Base-by-base conservation (phyloP, 2,888 invertebrate species). In the Drosophila tripunctata region DNA sequence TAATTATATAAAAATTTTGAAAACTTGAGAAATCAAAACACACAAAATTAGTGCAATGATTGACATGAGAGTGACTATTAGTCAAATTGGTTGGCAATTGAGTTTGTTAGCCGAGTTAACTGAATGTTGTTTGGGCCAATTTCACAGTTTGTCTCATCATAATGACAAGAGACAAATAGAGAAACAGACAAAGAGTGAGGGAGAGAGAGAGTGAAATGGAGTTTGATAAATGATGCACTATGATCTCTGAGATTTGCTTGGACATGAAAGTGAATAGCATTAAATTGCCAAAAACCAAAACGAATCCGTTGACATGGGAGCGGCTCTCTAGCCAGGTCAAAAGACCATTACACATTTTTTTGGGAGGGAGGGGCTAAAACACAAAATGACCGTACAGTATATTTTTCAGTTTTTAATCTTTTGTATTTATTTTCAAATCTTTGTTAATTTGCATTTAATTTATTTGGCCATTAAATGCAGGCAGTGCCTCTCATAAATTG, bases 391-490 rank as follows among this genome's bases (percentile, higher is more conserved):
- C 4, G 3, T 1, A 41, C 2, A 19, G 4, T 12, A 19, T 30
- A 15, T 30, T 14, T 36, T 35, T 24, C 2, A 15, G 7, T 57
- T 24, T 30, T 31, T 22, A 6, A 40, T 43, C 17, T 19, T 12
- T 44, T 38, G 48, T 33, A 31, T 61, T 67, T 38, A 41, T 24
- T 14, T 56, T n/a, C 64, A 67, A 63, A 54, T 60, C 57, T 70
- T 72, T 67, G 67, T 63, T 72, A 74, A 78, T 79, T 82, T 85
- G 76, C 73, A 82, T 79, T 78, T 78, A 74, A 74, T 82, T 82
- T 71, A 63, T 65, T 70, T 73, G 56, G 63, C 43, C 61, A 51
- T 67, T 17, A 70, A 67, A 74, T 63, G 62, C 62, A 62, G 71
- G 33, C 74, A 56, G 55, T 63, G 70, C 61, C 48, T 30, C 62